phyloP scores from a whole-genome alignment of 1,140 invertebrate species.

The Drosophila carrolli region DNA sequence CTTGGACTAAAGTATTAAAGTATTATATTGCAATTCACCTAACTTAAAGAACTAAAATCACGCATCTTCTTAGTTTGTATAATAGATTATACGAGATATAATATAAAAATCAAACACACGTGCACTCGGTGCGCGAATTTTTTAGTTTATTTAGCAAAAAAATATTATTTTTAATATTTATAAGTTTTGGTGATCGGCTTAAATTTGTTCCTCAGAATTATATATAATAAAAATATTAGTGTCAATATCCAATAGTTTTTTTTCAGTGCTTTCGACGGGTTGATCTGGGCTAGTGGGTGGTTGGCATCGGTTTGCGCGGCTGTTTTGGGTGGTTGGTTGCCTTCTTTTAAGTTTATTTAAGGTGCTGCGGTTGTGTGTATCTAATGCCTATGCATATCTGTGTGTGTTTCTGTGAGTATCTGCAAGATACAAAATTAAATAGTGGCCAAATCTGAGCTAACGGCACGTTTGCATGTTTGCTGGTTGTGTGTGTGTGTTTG shows the following conservation, averaged over 20 bases:
- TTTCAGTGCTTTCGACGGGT: constrained; percentile 21
- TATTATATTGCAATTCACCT: no score
- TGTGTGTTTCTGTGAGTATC: constrained; percentile 33
- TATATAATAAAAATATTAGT: not conserved
- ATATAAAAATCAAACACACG: no score
- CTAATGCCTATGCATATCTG: constrained; percentile 31
- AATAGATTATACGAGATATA: no score
- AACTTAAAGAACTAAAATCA: no score
- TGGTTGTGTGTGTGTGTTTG: constrained; percentile 11
- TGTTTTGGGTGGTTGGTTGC: constrained; percentile 34
- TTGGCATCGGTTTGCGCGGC: constrained; percentile 8
- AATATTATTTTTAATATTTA: no score
- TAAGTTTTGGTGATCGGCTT: no score
- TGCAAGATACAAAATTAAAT: constrained; percentile 61
- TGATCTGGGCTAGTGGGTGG: constrained; percentile 31
- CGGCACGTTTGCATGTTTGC: constrained; percentile 67
- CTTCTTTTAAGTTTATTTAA: constrained; percentile 53
- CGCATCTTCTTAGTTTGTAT: no score
- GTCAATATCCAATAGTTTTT: not conserved
- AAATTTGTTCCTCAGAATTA: no score
- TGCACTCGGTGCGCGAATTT: no score
- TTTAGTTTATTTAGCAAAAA: no score
- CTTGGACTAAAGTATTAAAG: no score
- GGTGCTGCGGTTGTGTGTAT: constrained; percentile 40
- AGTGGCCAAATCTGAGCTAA: constrained; percentile 60